Percentiles rank a stretch among this genome's conserved stretches.
Conservation (phyloP, 2,113 vertebrate genomes). For the Gallinago paraguaiae region DNA sequence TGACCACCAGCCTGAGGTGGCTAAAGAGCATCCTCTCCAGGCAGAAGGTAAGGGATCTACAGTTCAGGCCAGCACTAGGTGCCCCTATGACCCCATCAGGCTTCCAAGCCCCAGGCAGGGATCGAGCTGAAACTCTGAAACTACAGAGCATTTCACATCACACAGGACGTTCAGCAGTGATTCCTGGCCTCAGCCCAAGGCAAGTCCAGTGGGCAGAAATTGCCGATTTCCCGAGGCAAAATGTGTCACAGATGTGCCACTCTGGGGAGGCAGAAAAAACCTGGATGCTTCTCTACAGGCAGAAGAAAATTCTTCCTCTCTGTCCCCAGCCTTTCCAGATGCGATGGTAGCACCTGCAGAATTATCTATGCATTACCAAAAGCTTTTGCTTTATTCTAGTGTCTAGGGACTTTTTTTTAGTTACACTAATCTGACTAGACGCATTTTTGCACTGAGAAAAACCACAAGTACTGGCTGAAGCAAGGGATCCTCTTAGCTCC, state of each 20-base stretch:
- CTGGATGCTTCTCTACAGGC: background rate
- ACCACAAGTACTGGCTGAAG: background rate
- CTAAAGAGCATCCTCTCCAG: background rate
- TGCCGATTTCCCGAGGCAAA: background rate
- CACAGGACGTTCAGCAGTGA: rapidly evolving
- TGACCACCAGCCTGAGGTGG: background rate
- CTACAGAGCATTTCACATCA: background rate
- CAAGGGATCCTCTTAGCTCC: background rate
- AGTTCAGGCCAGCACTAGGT: background rate
- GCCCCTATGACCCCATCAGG: background rate
- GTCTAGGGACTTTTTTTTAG: background rate
- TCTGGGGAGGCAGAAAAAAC: background rate
- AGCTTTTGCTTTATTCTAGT: background rate
- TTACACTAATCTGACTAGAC: rapidly evolving
- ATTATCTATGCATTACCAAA: background rate
- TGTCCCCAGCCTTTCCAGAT: background rate
- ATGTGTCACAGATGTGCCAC: rapidly evolving
- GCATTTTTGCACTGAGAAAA: background rate
- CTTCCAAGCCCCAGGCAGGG: background rate
- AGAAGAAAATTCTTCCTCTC: background rate
- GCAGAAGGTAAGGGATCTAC: background rate
- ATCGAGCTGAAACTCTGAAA: background rate
- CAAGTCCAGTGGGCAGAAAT: background rate
- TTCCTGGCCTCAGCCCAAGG: background rate
- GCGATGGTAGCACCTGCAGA: background rate